Evolutionary conservation across 2,888 invertebrate genomes (phyloP), one percentile per base, ranked within the genome.

Genomic region (Xestobium rufovillosum): DNA sequence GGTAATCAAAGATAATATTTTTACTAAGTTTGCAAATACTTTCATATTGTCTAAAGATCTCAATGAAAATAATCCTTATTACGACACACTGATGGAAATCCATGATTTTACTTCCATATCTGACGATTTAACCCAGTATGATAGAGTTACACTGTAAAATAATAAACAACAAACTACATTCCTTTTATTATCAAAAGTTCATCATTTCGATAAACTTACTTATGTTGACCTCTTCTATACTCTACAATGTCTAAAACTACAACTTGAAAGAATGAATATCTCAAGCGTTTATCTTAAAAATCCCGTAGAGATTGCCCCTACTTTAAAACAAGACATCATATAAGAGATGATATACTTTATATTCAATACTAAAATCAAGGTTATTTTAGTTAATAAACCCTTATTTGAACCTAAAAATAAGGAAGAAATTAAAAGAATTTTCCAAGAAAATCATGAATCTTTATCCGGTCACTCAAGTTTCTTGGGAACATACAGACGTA

Each of bases 11-110:
- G 37, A 41, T 12, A 33, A 41, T 25, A 14, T 42, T 25, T 35
- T 42, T 16, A 30, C 16, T 3, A 41, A 42, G 34, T 25, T 26
- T 14, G 34, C 39, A 10, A 36, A 44, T 37, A 26, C 35, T 16
- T 30, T 44, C 4, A 16, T 37, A 16, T 41, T 15, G 29, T 39
- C 44, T 6, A 42, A 35, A 34, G 39, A 44, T 27, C 32, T 43
- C 11, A 38, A 44, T 15, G 40, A 42, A 33, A 35, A 36, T 35
- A 38, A 44, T 31, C 11, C n/a, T n/a, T 31, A 13, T 32, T 39
- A 11, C 19, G 13, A 42, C 30, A 44, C 33, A 12, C 13, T 44
- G 15, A 11, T 4, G 3, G 10, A 32, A 3, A 13, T 10, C 13
- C 34, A 35, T 17, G 44, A 44, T 27, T 15, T 42, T 16, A 35